These are phyloP conservation scores for Cryptotis parvus DNA, from an alignment of 2,113 vertebrate species.

Conservation along the genomic window DNA sequence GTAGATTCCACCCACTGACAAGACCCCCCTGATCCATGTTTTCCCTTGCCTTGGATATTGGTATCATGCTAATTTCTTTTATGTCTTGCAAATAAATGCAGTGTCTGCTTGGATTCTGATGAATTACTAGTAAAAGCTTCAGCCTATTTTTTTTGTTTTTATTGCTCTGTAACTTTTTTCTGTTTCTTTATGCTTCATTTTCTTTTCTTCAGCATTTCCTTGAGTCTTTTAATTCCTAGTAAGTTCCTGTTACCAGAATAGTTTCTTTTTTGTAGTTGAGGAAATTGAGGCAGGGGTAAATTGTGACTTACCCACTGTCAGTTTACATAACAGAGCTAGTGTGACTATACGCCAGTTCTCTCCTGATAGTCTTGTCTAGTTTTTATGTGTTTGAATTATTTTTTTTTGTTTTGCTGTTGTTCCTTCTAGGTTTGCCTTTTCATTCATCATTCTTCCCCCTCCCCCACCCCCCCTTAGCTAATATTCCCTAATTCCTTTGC, in stretches of 20 bases:
- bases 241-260: background rate
- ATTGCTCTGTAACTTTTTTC: constrained; percentile 4
- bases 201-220: constrained; percentile 48
- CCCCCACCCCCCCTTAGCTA: background rate
- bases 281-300: constrained; percentile 13
- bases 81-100: too few relatives aligned
- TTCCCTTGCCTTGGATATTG: too few relatives aligned
- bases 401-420: background rate
- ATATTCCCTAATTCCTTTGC: constrained; percentile 6
- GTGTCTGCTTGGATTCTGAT: background rate
- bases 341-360: constrained; percentile 11
- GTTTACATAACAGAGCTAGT: background rate
- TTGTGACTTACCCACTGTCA: constrained; percentile 19
- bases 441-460: background rate
- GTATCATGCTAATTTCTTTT: too few relatives aligned
- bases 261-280: constrained; percentile 25
- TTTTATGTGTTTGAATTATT: constrained; percentile 43
- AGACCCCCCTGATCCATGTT: too few relatives aligned
- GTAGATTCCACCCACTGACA: too few relatives aligned
- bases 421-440: constrained; percentile 54
- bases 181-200: constrained; percentile 27
- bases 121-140: background rate
- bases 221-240: constrained; percentile 29
- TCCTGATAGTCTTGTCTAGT: constrained; percentile 6
- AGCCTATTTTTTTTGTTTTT: constrained; percentile 12